Conservation (phyloP, 2,113 vertebrate species). For the Megaptera novaeangliae region DNA sequence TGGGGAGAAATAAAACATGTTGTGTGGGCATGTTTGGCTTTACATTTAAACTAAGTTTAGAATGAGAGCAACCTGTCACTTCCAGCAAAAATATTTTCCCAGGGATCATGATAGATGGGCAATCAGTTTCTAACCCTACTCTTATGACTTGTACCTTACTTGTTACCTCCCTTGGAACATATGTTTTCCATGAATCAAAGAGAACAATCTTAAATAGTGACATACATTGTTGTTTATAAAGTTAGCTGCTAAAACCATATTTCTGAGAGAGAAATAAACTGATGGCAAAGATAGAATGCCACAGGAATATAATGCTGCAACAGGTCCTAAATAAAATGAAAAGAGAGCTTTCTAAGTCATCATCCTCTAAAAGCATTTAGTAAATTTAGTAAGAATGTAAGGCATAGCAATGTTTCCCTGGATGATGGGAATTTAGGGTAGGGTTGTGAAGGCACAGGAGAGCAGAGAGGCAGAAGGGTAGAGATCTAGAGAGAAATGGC, state of each 20-base stretch:
- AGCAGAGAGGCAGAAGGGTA: not conserved
- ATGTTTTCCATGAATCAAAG: conserved; percentile 11
- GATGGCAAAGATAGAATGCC: not conserved
- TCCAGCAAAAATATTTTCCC: conserved; percentile 31
- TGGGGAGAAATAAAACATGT: not conserved
- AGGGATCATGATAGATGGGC: not conserved
- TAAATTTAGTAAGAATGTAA: not conserved
- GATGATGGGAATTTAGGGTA: not conserved
- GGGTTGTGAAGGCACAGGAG: not conserved
- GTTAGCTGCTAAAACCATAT: not conserved
- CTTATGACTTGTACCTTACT: not conserved
- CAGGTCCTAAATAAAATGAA: not conserved
- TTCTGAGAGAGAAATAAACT: not conserved
- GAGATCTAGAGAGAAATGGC: not conserved
- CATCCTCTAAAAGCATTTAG: not conserved
- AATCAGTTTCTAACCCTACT: not conserved
- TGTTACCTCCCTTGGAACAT: not conserved
- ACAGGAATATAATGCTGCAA: not conserved
- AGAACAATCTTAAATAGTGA: not conserved
- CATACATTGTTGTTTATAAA: not conserved
- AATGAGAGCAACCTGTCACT: conserved; percentile 14
- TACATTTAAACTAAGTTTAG: conserved; percentile 44
- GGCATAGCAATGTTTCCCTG: not conserved
- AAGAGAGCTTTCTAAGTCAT: not conserved
- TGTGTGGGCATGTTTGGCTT: not conserved